These are phyloP conservation scores for Leucopternis melanops DNA, from an alignment of 2,113 vertebrate genomes.

Conservation along the genomic window DNA sequence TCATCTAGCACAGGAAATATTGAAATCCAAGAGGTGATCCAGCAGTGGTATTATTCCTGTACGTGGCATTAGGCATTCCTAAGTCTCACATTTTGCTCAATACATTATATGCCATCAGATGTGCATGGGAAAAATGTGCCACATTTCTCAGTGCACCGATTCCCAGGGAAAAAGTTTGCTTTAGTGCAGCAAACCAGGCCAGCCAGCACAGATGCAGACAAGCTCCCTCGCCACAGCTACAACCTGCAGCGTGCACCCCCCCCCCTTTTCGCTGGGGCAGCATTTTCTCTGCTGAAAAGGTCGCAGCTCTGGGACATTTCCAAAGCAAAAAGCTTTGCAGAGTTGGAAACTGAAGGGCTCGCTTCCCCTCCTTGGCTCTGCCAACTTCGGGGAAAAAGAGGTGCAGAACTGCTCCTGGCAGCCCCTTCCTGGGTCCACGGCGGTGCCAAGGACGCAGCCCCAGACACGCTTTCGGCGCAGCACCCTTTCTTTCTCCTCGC, in stretches of 20 bases:
- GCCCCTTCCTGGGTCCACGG: fast-evolving
- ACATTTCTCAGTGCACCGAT: background rate
- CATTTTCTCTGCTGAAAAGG: background rate
- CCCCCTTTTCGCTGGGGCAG: background rate
- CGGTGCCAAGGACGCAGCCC: background rate
- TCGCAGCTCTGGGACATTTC: background rate
- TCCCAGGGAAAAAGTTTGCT: background rate
- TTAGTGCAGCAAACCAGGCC: background rate
- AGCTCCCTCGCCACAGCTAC: background rate
- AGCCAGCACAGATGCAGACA: background rate
- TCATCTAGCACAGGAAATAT: background rate
- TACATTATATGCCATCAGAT: slow-evolving; percentile 10
- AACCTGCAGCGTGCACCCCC: fast-evolving
- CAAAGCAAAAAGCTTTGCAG: background rate
- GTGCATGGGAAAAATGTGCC: slow-evolving; percentile 22
- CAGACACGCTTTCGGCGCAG: background rate
- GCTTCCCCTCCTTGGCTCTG: background rate
- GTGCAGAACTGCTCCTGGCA: background rate
- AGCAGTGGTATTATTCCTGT: background rate
- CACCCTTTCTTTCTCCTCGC: background rate
- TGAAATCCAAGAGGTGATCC: background rate
- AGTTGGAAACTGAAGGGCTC: background rate
- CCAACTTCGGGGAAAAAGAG: background rate
- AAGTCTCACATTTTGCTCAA: slow-evolving; percentile 14
- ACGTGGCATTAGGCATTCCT: background rate